Percentiles rank a stretch among this genome's conserved stretches.
Conservation (phyloP, 2,113 vertebrate species). For the Xenopus borealis region DNA sequence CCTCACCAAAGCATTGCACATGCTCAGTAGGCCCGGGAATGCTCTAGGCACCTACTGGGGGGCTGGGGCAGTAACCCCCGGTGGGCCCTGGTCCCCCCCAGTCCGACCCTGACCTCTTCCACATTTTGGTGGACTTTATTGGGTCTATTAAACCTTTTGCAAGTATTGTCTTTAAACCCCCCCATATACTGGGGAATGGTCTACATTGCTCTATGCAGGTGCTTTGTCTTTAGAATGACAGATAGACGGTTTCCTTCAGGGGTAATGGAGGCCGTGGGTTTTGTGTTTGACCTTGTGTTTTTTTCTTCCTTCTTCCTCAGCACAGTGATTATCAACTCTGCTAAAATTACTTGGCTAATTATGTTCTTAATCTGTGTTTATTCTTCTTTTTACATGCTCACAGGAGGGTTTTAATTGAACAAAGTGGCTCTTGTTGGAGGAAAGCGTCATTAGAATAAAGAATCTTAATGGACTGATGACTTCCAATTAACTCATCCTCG, state of each 20-base stretch:
- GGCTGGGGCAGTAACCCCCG: too few species aligned
- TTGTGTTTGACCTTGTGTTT: constrained; percentile 4
- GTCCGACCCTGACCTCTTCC: too few species aligned
- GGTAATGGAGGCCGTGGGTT: not conserved
- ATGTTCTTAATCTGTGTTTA: constrained; percentile 32
- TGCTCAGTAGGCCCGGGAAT: too few species aligned
- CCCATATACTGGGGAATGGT: too few species aligned
- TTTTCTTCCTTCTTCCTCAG: not conserved
- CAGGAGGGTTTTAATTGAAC: constrained; percentile 30
- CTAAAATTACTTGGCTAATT: constrained; percentile 31
- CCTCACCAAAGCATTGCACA: too few species aligned
- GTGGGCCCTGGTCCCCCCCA: too few species aligned
- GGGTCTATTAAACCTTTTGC: too few species aligned
- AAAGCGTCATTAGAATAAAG: constrained; percentile 28
- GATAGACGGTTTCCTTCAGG: not conserved
- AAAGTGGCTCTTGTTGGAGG: constrained; percentile 27
- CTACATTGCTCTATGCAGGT: too few species aligned
- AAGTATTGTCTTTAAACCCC: too few species aligned
- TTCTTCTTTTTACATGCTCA: constrained; percentile 17
- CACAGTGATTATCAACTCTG: constrained; percentile 15
- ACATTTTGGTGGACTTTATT: too few species aligned
- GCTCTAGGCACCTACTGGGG: too few species aligned
- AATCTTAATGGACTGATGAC: constrained; percentile 4
- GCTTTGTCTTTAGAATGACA: not conserved
- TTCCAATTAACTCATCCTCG: constrained; percentile 19